Base-by-base conservation (phyloP, 2,113 vertebrate species). In the Cyanoderma ruficeps region DNA sequence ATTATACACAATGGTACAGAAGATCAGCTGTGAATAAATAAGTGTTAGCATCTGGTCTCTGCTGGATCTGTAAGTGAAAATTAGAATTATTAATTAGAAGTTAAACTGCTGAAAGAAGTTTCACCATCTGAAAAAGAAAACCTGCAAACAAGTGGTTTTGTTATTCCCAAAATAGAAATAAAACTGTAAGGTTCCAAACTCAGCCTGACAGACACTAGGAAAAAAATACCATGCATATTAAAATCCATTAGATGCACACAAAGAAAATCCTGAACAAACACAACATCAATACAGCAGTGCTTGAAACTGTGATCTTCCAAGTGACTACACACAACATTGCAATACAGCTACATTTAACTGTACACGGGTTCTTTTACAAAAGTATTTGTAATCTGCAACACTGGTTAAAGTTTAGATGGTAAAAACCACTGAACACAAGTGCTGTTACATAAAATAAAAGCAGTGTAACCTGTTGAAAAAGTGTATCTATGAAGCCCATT, bases 21-120 rank as follows among this genome's bases (percentile, higher is more conserved):
- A 72, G 57, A 84, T 64, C 57, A 74, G 70, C 93, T 96, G 78
- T 42, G 68, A 87, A 91, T 15, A 84, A 91, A 68, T 11, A 25
- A 46, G 47, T 2, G 10, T 82, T 69, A 94, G 59, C 19, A 46
- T 53, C 46, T 72, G 39, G 59, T n/a, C 64, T 89, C 9, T 35
- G 89, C 42, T 49, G 78, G 24, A 89, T 89, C 98, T 98, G 97
- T 22, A 98, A 98, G 71, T 47, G 20, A 90, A 96, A 97, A 37
- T 10, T 37, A 37, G 37, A 37, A 37, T 37, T 16, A 61, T 94
- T 79, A 91, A 89, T 67, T 67, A 61, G 5, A n/a, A 72, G 59
- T 59, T 83, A 44, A 88, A 75, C 21, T 0, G 13, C 2, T 81
- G 75, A 60, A 71, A 80, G 63, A 68, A 0, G 11, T 87, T 77